phyloP scores from a whole-genome alignment of 2,797 vertebrate genomes.

The Lacerta agilis region DNA sequence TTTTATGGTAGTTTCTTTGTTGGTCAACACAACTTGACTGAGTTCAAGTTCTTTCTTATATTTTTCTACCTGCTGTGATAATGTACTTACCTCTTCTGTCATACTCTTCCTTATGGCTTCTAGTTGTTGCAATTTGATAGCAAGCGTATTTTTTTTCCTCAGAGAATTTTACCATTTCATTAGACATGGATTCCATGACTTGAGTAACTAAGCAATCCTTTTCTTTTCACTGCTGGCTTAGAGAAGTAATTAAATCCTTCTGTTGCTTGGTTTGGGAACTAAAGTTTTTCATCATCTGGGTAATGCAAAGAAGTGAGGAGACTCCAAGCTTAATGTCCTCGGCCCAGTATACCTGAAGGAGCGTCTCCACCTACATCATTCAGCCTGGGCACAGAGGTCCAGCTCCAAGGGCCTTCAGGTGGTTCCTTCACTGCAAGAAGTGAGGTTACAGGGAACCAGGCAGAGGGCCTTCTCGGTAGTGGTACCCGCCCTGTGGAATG shows the following conservation, averaged over 20 bases:
- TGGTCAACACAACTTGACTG: conserved; percentile 62
- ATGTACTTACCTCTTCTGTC: conserved; percentile 57
- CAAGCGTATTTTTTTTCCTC: conserved; percentile 78
- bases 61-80: conserved; percentile 75
- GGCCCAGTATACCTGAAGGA: too few relatives aligned
- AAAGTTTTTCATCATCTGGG: conserved; percentile 73
- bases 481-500: too few relatives aligned
- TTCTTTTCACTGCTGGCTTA: conserved; percentile 85
- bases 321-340: too few relatives aligned
- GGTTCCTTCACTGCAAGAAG: too few relatives aligned
- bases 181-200: conserved; percentile 82
- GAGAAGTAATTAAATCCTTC: conserved; percentile 82
- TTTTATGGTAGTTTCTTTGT: conserved; percentile 69
- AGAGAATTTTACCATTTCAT: conserved; percentile 80
- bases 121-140: conserved; percentile 71
- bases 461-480: too few relatives aligned
- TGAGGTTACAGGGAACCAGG: too few relatives aligned
- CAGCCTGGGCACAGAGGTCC: too few relatives aligned
- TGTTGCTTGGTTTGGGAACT: conserved; percentile 84
- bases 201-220: conserved; percentile 83
- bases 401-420: too few relatives aligned
- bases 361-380: too few relatives aligned
- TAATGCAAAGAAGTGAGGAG: too few relatives aligned
- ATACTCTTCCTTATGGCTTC: conserved; percentile 63
- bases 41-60: conserved; percentile 63